Evolutionary conservation across 2,888 invertebrate genomes (phyloP).

Genomic region (Spisula solida): DNA sequence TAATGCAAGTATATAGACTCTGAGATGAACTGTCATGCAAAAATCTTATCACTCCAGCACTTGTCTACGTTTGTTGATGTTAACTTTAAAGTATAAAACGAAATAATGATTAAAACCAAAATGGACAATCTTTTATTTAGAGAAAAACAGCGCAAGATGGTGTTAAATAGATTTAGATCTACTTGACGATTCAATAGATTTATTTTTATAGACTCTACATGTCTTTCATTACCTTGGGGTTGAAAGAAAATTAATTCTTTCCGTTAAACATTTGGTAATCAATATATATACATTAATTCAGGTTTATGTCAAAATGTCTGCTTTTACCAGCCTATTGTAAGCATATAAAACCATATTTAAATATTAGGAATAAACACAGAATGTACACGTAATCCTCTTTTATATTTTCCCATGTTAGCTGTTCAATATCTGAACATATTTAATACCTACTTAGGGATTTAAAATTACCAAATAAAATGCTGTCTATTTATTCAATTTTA

Average conservation of each 20-base stretch:
- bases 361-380: slow-evolving; percentile 19
- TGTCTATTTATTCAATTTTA: slow-evolving; percentile 13
- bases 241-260: slow-evolving; percentile 43
- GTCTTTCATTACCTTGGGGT: neutral
- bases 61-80: neutral
- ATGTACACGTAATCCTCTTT: slow-evolving; percentile 32
- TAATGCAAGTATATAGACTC: neutral
- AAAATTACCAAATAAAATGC: neutral
- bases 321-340: slow-evolving; percentile 20
- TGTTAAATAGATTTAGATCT: slow-evolving; percentile 20
- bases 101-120: neutral
- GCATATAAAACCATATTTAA: slow-evolving; percentile 21
- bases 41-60: neutral
- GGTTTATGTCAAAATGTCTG: slow-evolving; percentile 27
- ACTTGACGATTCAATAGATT: neutral
- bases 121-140: slow-evolving; percentile 25
- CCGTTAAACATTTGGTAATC: slow-evolving; percentile 42
- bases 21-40: neutral
- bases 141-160: neutral
- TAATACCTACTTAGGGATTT: slow-evolving; percentile 18
- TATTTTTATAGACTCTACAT: neutral
- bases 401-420: slow-evolving; percentile 6
- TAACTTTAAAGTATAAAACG: neutral
- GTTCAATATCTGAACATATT: neutral
- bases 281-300: slow-evolving; percentile 30